phyloP scores from a whole-genome alignment of 2,113 vertebrate genomes.

The Malaclemys terrapin region DNA sequence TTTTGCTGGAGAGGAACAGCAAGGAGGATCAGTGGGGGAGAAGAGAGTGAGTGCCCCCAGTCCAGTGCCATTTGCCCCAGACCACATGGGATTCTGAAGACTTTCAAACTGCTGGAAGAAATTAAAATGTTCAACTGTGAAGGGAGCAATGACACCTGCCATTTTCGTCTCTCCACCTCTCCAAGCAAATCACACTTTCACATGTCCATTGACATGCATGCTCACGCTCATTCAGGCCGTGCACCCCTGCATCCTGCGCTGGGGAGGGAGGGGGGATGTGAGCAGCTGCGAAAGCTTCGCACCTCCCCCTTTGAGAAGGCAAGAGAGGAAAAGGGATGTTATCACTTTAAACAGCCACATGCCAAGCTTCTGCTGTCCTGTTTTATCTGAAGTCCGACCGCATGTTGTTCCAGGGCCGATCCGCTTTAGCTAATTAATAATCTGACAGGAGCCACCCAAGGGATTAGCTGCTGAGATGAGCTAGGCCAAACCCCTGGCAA shows the following conservation, averaged over 20 bases:
- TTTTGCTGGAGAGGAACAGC: not conserved
- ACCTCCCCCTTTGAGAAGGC: not conserved
- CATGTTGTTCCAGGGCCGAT: conserved; percentile 85
- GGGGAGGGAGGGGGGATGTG: accelerated
- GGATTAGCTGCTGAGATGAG: conserved; percentile 84
- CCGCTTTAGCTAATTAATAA: conserved; percentile 90
- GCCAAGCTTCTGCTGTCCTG: conserved; percentile 68
- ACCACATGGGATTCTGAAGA: not conserved
- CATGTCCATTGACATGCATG: not conserved
- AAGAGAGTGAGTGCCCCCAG: not conserved
- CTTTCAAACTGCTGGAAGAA: not conserved
- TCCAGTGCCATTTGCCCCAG: accelerated
- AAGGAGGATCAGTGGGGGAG: not conserved
- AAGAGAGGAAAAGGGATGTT: conserved; percentile 43
- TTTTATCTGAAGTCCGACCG: conserved; percentile 85
- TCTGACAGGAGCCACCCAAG: conserved; percentile 88
- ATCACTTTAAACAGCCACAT: conserved; percentile 78
- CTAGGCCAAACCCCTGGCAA: conserved; percentile 83
- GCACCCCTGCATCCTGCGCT: not conserved
- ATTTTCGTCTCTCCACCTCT: not conserved
- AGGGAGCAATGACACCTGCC: not conserved
- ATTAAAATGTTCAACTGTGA: not conserved
- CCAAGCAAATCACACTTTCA: not conserved
- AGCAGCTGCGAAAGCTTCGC: not conserved
- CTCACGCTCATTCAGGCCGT: not conserved